Base-by-base conservation (phyloP, 2,888 invertebrate species). In the Palloptera scutellata region DNA sequence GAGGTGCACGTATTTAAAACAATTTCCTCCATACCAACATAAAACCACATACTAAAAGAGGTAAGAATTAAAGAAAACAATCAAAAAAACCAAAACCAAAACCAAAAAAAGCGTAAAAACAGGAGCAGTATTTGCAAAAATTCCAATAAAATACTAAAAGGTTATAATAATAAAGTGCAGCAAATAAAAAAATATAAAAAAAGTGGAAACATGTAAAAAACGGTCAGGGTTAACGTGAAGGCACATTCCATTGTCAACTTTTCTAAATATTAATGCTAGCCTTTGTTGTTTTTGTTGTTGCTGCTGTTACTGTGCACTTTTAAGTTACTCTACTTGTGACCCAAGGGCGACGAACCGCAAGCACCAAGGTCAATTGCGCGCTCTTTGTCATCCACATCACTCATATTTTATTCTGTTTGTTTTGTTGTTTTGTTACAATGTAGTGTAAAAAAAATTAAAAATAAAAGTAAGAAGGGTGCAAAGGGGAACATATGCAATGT, bases 291-390 rank as follows among this genome's bases (percentile, higher is more conserved):
- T 2, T 6, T 30, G 30, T 6, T 30, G 30, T 6, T 30, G 30
- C 30, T 6, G 30, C 30, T 30, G 30, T 30, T 30, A 30, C 30
- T 30, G 30, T 30, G 30, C 30, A 30, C 30, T 30, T 30, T 30
- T 30, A 30, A 30, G 30, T 30, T 30, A 30, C 30, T 30, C 30
- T 30, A 30, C 30, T 30, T 30, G 12, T 48, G 12, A 48, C 15
- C 48, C 48, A 48, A 48, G 48, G 48, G 48, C 48, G 48, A 48
- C 48, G 48, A 48, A 48, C 48, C 48, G 48, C 15, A 48, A 48
- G 8, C 48, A 15, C 48, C 30, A 48, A 48, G 48, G 48, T 48
- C 48, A 48, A 48, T 48, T 43, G 9, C 48, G 48, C 48, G 13
- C 15, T n/a, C 15, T 48, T 48, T 15, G 48, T 48, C 48, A 48